These are phyloP conservation scores for Brienomyrus brachyistius DNA, from an alignment of 2,113 vertebrate species.

Conservation along the genomic window DNA sequence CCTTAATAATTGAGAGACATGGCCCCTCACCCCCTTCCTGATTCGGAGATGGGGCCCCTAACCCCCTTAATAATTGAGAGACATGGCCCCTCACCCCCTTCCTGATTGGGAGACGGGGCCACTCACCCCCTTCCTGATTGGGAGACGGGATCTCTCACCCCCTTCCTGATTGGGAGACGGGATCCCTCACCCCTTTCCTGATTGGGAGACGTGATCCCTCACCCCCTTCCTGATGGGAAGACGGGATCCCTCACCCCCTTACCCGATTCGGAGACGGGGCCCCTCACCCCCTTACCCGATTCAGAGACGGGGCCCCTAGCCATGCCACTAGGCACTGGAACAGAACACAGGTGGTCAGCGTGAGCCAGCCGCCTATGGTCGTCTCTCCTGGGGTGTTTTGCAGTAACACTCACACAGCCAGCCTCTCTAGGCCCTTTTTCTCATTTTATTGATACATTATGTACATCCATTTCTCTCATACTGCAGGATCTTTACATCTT, in stretches of 20 bases:
- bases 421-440: constrained; percentile 61
- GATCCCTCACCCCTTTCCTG: background rate
- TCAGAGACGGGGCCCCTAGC: background rate
- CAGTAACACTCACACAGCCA: constrained; percentile 24
- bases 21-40: background rate
- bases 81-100: too few species aligned
- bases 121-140: background rate
- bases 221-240: too few species aligned
- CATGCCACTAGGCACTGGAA: background rate
- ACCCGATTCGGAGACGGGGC: too few species aligned
- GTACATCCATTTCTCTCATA: constrained; percentile 83
- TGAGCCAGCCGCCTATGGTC: background rate
- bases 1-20: too few species aligned
- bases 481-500: constrained; percentile 82
- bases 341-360: background rate
- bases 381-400: background rate
- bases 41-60: too few species aligned
- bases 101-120: too few species aligned
- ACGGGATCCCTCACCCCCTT: too few species aligned
- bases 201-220: too few species aligned
- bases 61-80: too few species aligned
- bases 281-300: too few species aligned
- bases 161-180: background rate
- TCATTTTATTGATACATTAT: constrained; percentile 79
- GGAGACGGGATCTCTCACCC: too few species aligned